A percentile compares a stretch with the other conserved stretches of the same genome.
Evolutionary conservation across 1,140 invertebrate genomes (phyloP).

Genomic region (Solen grandis): DNA sequence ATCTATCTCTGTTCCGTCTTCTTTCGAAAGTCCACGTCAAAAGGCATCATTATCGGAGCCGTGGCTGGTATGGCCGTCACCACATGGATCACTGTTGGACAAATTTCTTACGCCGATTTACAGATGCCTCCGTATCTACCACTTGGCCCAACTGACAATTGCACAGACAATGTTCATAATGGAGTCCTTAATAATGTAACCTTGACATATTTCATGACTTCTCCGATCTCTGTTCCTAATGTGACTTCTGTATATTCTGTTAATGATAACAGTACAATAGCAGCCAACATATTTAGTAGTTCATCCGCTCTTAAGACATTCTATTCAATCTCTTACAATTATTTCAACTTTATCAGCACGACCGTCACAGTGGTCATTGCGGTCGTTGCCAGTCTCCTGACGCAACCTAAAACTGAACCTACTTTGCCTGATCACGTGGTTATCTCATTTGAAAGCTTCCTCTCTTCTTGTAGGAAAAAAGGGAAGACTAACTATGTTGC

Average conservation of each 20-base stretch:
- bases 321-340: constrained; percentile 32
- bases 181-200: not conserved
- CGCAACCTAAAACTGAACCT: constrained; percentile 23
- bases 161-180: not conserved
- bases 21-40: constrained; percentile 2
- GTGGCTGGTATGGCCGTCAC: not conserved
- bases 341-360: constrained; percentile 21
- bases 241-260: not conserved
- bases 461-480: too few species aligned
- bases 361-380: not conserved
- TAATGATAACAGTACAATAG: not conserved
- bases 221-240: not conserved
- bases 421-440: too few species aligned
- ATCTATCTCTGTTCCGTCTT: constrained; percentile 23
- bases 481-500: too few species aligned
- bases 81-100: constrained; percentile 19
- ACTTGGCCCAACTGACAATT: constrained; percentile 32
- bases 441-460: too few species aligned
- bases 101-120: too few species aligned
- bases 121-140: constrained; percentile 20
- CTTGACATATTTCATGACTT: not conserved
- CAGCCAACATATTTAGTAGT: not conserved
- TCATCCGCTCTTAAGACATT: too few species aligned
- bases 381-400: not conserved
- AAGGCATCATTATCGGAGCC: constrained; percentile 8